Evolutionary conservation across 2,888 invertebrate species (phyloP), one percentile per base, ranked within the genome.

Genomic region (Metacarcinus magister): DNA sequence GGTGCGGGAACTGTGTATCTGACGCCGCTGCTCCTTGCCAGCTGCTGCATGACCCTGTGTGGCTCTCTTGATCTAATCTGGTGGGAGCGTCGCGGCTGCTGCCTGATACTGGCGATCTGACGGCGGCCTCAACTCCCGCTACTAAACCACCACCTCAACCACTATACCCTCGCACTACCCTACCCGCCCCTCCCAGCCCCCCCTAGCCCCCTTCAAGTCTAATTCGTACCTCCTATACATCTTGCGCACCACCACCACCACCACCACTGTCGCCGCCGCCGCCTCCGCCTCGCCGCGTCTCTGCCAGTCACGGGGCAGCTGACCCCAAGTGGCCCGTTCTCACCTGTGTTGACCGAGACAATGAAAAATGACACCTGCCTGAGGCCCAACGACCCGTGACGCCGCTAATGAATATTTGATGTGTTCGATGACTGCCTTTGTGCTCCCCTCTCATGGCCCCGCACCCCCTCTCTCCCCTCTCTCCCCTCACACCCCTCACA

Each of bases 291-390:
- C 44, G n/a, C 39, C 16, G 44, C n/a, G 23, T 13, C 10, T n/a
- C 7, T 10, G 44, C 91, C 91, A 43, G 44, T 32, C 91, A 43
- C 44, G 44, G n/a, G 46, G n/a, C 91, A 91, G 44, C 91, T 46
- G 93, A 48, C 28, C 32, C n/a, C 87, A 48, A 87, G 94, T 94
- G 94, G 87, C 87, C n/a, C 44, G 28, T 87, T 87, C 94, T 94
- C 94, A 94, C 94, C 94, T 94, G 94, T 94, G 94, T 94, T 94
- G 94, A 94, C 94, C 89, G 89, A 39, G 32, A 90, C 94, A 94
- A 94, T 94, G 94, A 94, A 48, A 89, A 89, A 90, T 54, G 94
- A 89, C 94, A 94, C 94, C 90, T 90, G 54, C 19, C 39, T 4
- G 54, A 89, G 23, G 16, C 94, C 54, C 89, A 89, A 94, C 94